Conservation (phyloP, 1,140 invertebrate genomes). For the Bombyx mandarina region DNA sequence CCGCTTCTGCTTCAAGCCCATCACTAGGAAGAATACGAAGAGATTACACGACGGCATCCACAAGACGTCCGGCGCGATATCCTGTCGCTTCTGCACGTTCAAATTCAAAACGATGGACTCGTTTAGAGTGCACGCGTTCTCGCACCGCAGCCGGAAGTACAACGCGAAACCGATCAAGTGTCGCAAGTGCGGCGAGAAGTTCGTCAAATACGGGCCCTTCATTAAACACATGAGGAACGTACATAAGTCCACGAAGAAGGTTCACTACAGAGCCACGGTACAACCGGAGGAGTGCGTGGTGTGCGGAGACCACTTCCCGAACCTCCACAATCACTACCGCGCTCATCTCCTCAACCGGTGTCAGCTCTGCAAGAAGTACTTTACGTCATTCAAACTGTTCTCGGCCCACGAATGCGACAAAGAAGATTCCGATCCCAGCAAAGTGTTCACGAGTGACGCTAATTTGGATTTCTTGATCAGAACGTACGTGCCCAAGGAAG, state of each 20-base stretch:
- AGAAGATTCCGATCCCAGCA: slow-evolving; percentile 46
- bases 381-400: slow-evolving; percentile 53
- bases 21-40: slow-evolving; percentile 46
- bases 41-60: slow-evolving; percentile 48
- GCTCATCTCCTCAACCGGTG: slow-evolving; percentile 60
- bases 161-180: slow-evolving; percentile 62
- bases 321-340: slow-evolving; percentile 65
- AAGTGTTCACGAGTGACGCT: slow-evolving; percentile 51
- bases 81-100: slow-evolving; percentile 59
- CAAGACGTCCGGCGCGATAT: slow-evolving; percentile 51
- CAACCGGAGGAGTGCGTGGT: slow-evolving; percentile 54
- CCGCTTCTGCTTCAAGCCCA: slow-evolving; percentile 62
- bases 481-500: slow-evolving; percentile 48
- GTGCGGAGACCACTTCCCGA: slow-evolving; percentile 56
- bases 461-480: slow-evolving; percentile 44
- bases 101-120: slow-evolving; percentile 64
- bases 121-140: slow-evolving; percentile 64
- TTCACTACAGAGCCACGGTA: slow-evolving; percentile 51
- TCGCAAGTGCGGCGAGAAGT: slow-evolving; percentile 53
- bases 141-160: slow-evolving; percentile 61
- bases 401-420: slow-evolving; percentile 51
- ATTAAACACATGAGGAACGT: slow-evolving; percentile 54
- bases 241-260: slow-evolving; percentile 52
- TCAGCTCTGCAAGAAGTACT: slow-evolving; percentile 51
- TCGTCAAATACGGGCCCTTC: slow-evolving; percentile 59